These are phyloP conservation scores for Hoplias malabaricus DNA, from an alignment of 2,113 vertebrate species.

Conservation along the genomic window DNA sequence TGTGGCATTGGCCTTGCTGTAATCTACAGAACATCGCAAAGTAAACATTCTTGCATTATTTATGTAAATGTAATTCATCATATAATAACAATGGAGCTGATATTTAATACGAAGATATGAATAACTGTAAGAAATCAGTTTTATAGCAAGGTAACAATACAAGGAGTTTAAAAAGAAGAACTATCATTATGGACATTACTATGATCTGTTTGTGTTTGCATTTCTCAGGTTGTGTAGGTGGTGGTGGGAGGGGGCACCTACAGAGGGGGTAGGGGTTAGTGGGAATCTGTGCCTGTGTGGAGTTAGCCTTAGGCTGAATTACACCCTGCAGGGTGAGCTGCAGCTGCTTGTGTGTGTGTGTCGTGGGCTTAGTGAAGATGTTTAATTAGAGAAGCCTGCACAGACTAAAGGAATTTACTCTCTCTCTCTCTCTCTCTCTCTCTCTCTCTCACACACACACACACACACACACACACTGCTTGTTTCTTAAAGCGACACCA, in stretches of 20 bases:
- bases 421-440: neutral
- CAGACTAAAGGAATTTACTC: neutral
- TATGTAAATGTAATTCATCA: no score
- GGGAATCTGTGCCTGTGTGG: neutral
- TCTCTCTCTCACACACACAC: no score
- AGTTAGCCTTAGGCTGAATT: neutral
- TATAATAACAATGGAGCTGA: no score
- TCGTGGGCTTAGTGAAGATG: conserved; percentile 4
- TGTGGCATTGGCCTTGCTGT: no score
- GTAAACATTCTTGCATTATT: no score
- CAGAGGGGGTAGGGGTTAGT: no score
- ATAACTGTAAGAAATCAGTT: no score
- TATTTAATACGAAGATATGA: no score
- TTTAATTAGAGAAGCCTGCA: conserved; percentile 40
- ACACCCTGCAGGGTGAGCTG: neutral
- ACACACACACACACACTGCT: no score
- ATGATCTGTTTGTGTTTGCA: neutral
- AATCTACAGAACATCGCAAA: no score
- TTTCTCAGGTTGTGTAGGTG: neutral
- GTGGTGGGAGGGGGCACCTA: neutral
- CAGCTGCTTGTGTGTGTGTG: neutral
- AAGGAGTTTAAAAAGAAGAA: no score
- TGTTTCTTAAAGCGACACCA: neutral
- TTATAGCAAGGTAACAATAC: no score
- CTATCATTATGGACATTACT: neutral